Percentiles rank a stretch among this genome's conserved stretches.
Evolutionary conservation across 2,888 invertebrate species (phyloP).

Genomic region (Hipparchia semele): DNA sequence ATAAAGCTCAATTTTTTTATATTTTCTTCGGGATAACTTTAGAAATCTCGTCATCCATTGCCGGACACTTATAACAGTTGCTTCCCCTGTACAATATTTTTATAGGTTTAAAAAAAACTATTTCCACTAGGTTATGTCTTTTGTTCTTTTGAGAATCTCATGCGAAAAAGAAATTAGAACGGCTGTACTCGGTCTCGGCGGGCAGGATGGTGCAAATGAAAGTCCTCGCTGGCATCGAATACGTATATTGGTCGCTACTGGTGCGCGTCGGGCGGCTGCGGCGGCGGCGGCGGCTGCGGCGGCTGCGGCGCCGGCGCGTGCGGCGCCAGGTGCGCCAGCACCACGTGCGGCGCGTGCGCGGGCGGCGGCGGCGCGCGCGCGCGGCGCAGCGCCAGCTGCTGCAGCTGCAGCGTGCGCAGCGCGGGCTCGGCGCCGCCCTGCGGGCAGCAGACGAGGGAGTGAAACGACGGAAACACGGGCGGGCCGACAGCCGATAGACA

Average conservation of each 20-base stretch:
- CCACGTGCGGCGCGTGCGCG: constrained; percentile 58
- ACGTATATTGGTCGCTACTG: constrained; percentile 26
- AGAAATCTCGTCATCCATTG: no score
- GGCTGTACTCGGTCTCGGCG: no score
- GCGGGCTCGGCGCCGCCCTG: constrained; percentile 76
- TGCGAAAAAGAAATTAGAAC: no score
- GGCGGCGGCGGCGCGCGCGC: constrained; percentile 38
- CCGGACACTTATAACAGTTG: no score
- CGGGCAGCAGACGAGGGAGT: constrained; percentile 44
- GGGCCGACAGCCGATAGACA: no score
- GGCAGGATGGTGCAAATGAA: not conserved
- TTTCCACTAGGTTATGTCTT: no score
- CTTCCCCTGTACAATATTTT: no score
- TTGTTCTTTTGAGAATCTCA: no score
- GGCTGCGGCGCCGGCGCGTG: constrained; percentile 34
- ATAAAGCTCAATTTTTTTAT: no score
- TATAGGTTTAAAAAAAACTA: no score
- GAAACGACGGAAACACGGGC: not conserved
- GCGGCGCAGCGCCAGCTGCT: constrained; percentile 75
- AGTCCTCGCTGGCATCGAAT: not conserved
- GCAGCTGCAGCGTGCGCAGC: constrained; percentile 81
- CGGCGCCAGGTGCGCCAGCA: constrained; percentile 47
- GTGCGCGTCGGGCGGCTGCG: constrained; percentile 52
- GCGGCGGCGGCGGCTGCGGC: constrained; percentile 56
- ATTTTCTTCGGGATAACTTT: no score